Evolutionary conservation across 2,888 invertebrate genomes (phyloP).

Genomic region (Epiblema foenella): DNA sequence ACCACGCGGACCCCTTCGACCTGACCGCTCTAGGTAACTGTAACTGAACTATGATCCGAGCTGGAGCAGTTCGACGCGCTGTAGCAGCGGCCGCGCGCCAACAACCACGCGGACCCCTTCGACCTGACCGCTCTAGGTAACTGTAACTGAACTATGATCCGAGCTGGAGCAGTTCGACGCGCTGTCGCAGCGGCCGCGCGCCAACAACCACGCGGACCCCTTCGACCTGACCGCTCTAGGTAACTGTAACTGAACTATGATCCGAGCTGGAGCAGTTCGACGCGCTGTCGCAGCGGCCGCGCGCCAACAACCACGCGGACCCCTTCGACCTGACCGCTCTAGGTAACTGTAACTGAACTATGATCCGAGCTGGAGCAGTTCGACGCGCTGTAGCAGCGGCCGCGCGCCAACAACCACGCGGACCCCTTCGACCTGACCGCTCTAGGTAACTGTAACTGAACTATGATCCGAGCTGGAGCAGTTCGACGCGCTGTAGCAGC

Average conservation of each 20-base stretch:
- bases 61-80: too few species aligned
- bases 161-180: too few species aligned
- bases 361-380: not conserved
- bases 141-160: too few species aligned
- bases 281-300: not conserved
- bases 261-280: not conserved
- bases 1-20: not conserved
- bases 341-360: not conserved
- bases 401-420: constrained; percentile 25
- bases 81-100: constrained; percentile 57
- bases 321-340: constrained; percentile 1
- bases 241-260: not conserved
- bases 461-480: too few species aligned
- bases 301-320: not conserved
- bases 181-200: constrained; percentile 57
- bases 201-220: not conserved
- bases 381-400: constrained; percentile 56
- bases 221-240: constrained; percentile 1
- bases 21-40: not conserved
- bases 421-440: not conserved
- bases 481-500: too few species aligned
- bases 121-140: not conserved
- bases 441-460: constrained; percentile 69
- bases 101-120: not conserved
- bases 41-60: not conserved